Evolutionary conservation across 2,797 vertebrate genomes (phyloP).

Genomic region (Tragelaphus eurycerus): DNA sequence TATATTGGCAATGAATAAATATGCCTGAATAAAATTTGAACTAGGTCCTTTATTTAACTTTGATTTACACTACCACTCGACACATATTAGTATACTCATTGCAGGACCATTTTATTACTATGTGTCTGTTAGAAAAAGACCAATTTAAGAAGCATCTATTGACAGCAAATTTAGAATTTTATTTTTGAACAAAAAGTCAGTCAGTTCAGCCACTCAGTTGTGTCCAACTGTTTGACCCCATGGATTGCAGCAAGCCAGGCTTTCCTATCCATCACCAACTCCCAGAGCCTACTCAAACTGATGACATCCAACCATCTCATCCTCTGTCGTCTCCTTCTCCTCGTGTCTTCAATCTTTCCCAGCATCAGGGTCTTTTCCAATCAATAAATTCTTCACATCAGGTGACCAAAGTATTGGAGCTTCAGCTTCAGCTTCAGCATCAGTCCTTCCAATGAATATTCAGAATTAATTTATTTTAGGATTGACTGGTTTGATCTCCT

Average conservation of each 20-base stretch:
- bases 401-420: neutral
- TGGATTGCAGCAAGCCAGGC: neutral
- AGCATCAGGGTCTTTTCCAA: neutral
- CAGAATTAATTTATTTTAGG: neutral
- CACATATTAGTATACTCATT: conserved; percentile 52
- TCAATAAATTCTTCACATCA: neutral
- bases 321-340: neutral
- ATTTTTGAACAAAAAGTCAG: conserved; percentile 61
- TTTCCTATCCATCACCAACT: neutral
- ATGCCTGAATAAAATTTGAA: neutral
- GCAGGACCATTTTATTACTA: conserved; percentile 30
- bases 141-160: conserved; percentile 62
- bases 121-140: conserved; percentile 66
- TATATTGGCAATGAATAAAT: neutral
- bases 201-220: neutral
- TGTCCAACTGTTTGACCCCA: neutral
- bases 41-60: neutral
- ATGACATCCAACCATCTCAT: neutral
- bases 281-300: neutral
- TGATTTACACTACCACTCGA: neutral
- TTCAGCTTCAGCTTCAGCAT: neutral
- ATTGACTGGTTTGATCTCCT: neutral
- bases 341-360: neutral
- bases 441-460: neutral
- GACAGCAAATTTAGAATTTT: conserved; percentile 58